Evolutionary conservation across 2,797 vertebrate genomes (phyloP), one percentile per base, ranked within the genome.

Genomic region (Chrysocyon brachyurus): DNA sequence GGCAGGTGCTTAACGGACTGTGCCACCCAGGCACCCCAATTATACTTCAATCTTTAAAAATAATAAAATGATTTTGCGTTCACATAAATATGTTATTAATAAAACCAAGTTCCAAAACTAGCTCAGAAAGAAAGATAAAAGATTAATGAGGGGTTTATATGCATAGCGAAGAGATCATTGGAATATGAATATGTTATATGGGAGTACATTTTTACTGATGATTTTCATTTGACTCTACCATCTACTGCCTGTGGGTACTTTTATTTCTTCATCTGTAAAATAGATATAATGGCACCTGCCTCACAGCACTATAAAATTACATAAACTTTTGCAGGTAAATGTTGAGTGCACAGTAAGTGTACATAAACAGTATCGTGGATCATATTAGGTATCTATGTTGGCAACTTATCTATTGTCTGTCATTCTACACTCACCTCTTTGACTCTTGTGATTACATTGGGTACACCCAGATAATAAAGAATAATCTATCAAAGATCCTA

Each of bases 71-170:
- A 87, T 56, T 89, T 61, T 87, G 31, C 61, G 33, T 56, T 83
- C 46, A 68, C 36, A 33, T 40, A 75, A 87, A 40, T 73, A 61
- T 94, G 24, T 52, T 54, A 14, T 91, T 82, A 81, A 75, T 36
- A 91, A 87, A 59, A 70, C 3, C 15, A 78, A 75, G n/a, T 87
- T 72, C 1, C 52, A 78, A 91, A 40, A 59, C 86, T 91, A 96
- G 9, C 28, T 91, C 46, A 91, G 28, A 83, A 77, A 40, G 3
- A 11, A 94, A 87, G 12, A 33, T 54, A 52, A 84, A 78, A 92
- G 11, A 81, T 66, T 86, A 54, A n/a, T 57, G 10, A 16, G n/a
- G 61, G 4, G 7, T 59, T 75, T 57, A 70, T 12, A 64, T 33
- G 12, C 21, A 16, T 26, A 82, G 14, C 46, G 26, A 86, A 91